A percentile compares a stretch with the other conserved stretches of the same genome.
Evolutionary conservation across 2,113 vertebrate genomes (phyloP).

Genomic region (Benitochromis conjunctus): DNA sequence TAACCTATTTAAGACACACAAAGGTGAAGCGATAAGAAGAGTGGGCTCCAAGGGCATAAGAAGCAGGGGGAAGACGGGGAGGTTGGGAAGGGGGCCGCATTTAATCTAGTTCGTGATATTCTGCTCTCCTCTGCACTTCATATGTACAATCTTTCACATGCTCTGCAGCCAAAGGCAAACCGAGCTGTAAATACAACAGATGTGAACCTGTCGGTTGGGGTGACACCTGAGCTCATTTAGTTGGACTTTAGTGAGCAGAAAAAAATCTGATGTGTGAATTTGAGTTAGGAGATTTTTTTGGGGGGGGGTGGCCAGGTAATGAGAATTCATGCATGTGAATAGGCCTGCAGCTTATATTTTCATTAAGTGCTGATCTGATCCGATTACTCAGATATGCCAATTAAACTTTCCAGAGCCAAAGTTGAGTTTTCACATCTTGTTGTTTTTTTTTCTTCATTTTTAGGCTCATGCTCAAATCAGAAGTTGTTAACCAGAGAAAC

Average conservation of each 20-base stretch:
- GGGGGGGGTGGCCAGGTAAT: rapidly evolving
- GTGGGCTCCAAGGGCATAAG: slow-evolving; percentile 19
- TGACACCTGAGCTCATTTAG: not conserved
- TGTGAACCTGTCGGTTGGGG: not conserved
- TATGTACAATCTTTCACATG: not conserved
- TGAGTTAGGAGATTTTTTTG: not conserved
- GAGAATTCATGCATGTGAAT: not conserved
- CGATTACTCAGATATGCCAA: not conserved
- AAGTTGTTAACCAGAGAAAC: not conserved
- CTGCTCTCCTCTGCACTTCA: not conserved
- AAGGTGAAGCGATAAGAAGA: slow-evolving; percentile 31
- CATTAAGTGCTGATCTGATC: not conserved
- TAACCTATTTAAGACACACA: slow-evolving; percentile 39
- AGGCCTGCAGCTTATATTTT: not conserved
- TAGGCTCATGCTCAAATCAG: not conserved
- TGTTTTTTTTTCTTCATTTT: not conserved
- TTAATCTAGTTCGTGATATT: slow-evolving; percentile 38
- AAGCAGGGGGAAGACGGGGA: not conserved
- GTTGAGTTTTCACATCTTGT: not conserved
- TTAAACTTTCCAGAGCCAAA: not conserved
- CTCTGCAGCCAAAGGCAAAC: not conserved
- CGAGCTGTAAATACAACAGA: not conserved
- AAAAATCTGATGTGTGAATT: not conserved
- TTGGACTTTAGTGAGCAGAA: not conserved
- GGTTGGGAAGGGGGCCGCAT: not conserved